phyloP scores from a whole-genome alignment of 2,888 invertebrate species.

The Liopterus haemorrhoidalis region DNA sequence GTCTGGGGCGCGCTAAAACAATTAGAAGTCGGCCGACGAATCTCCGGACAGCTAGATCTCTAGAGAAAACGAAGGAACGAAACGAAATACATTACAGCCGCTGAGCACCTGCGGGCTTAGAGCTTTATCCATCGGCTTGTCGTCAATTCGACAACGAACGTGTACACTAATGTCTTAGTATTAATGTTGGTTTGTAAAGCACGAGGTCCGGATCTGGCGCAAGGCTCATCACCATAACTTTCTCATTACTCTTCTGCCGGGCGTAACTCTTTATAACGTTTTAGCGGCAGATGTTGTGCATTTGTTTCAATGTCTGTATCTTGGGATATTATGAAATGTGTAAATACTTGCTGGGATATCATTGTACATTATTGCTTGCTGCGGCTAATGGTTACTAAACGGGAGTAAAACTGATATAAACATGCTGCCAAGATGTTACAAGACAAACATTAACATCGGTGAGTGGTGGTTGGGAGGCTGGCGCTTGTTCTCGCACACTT shows the following conservation, averaged over 20 bases:
- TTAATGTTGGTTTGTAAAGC: slow-evolving; percentile 5
- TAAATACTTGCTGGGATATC: slow-evolving; percentile 36
- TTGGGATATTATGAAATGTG: slow-evolving; percentile 36
- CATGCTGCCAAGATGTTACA: slow-evolving; percentile 32
- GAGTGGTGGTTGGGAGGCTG: no score
- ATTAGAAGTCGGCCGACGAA: slow-evolving; percentile 5
- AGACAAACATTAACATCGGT: no score
- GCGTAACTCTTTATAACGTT: no score
- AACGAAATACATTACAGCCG: neutral
- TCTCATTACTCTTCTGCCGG: slow-evolving; percentile 43
- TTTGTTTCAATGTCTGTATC: slow-evolving; percentile 40
- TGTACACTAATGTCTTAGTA: slow-evolving; percentile 5
- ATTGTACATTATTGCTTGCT: slow-evolving; percentile 33
- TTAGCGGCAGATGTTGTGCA: no score
- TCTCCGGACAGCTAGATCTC: neutral
- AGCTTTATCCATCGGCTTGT: slow-evolving; percentile 1
- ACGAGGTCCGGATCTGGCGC: no score
- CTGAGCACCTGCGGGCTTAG: neutral
- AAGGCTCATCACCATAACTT: slow-evolving; percentile 46
- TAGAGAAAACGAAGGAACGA: neutral
- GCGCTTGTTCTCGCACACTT: neutral
- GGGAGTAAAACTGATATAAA: slow-evolving; percentile 35
- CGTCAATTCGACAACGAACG: neutral
- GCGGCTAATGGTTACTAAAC: slow-evolving; percentile 32
- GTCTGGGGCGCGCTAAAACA: neutral